These are phyloP conservation scores for Sciurus vulgaris DNA, from an alignment of 2,797 vertebrate genomes.

Conservation along the genomic window DNA sequence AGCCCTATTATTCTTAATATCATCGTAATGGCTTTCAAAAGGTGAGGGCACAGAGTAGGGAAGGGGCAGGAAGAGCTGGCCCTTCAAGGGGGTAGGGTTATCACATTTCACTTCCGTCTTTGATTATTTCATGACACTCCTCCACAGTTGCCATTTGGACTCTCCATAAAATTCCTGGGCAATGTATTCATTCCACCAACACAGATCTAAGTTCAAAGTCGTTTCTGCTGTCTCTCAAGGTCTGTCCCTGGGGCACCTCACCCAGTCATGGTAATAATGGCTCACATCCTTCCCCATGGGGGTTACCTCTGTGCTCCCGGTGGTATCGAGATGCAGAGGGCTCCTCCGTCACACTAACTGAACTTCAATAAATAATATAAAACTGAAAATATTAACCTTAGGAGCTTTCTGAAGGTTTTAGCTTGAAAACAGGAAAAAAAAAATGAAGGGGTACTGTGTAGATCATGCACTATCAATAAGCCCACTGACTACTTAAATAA, in stretches of 20 bases:
- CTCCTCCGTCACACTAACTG: not conserved
- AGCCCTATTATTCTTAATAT: not conserved
- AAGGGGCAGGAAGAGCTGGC: not conserved
- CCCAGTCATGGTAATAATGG: not conserved
- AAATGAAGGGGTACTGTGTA: not conserved
- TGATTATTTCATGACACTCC: too few relatives aligned
- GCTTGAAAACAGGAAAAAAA: not conserved
- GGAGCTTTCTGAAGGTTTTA: not conserved
- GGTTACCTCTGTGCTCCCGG: not conserved
- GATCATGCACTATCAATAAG: not conserved
- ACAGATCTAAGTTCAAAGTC: not conserved
- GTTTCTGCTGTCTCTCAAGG: not conserved
- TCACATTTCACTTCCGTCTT: too few relatives aligned
- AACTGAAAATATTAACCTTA: not conserved
- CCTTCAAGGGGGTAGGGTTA: too few relatives aligned
- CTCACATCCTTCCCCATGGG: too few relatives aligned
- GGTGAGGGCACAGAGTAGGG: not conserved
- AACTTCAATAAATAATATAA: not conserved
- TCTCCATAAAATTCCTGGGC: not conserved
- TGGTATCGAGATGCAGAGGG: rapidly evolving
- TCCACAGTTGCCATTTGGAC: not conserved
- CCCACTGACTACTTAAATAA: not conserved
- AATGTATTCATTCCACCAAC: not conserved
- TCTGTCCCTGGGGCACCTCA: not conserved
- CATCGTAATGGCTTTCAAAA: not conserved